Conservation (phyloP, 2,888 invertebrate species). For the Tromatobia lineatoria region DNA sequence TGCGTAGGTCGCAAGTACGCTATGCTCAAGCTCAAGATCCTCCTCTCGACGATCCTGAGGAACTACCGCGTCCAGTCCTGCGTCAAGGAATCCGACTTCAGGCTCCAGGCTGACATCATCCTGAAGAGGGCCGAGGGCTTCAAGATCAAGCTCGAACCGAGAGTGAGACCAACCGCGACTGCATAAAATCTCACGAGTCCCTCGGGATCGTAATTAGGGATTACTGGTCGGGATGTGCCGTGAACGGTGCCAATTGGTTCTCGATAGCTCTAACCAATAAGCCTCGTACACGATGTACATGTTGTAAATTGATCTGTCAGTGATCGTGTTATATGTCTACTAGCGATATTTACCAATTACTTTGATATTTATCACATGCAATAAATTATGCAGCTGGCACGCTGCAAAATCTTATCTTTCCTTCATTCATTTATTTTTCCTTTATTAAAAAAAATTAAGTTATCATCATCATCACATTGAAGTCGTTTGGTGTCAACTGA, state of each 20-base stretch:
- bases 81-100: conserved; percentile 89
- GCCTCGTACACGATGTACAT: conserved; percentile 69
- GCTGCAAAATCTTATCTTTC: conserved; percentile 72
- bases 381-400: conserved; percentile 80
- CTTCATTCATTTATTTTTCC: conserved; percentile 1
- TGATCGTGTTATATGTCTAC: conserved; percentile 66
- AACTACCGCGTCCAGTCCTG: conserved; percentile 89
- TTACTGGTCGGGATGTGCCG: conserved; percentile 40
- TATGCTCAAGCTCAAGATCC: conserved; percentile 91
- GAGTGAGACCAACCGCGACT: conserved; percentile 74
- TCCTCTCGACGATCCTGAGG: conserved; percentile 90
- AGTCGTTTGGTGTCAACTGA: too few relatives aligned
- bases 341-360: conserved; percentile 45
- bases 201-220: conserved; percentile 37
- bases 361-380: conserved; percentile 80
- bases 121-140: conserved; percentile 92
- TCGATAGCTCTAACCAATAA: conserved; percentile 11
- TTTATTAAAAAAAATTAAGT: too few relatives aligned
- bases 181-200: conserved; percentile 61
- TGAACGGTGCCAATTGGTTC: not conserved
- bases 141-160: conserved; percentile 84
- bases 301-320: conserved; percentile 75
- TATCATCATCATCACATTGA: too few relatives aligned
- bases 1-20: conserved; percentile 94
- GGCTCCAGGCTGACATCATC: conserved; percentile 91